A percentile compares a stretch with the other conserved stretches of the same genome.
These are phyloP conservation scores for Heteromormyrus szaboi DNA, from an alignment of 2,797 vertebrate species.

Conservation along the genomic window DNA sequence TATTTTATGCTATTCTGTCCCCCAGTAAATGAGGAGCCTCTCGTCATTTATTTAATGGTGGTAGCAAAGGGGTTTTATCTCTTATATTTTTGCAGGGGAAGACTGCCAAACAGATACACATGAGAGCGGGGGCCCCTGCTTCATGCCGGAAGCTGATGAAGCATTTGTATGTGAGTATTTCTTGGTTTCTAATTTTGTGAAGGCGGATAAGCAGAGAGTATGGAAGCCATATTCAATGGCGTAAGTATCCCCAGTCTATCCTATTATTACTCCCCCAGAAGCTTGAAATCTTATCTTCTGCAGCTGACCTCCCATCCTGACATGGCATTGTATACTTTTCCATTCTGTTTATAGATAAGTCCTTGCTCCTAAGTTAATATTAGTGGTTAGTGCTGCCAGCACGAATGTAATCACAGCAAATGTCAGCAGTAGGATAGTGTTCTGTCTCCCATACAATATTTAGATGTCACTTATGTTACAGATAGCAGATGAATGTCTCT, in stretches of 20 bases:
- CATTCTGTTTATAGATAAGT: background rate
- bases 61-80: no score
- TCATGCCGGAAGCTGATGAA: constrained; percentile 53
- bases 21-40: constrained; percentile 16
- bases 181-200: constrained; percentile 66
- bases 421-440: background rate
- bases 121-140: constrained; percentile 61
- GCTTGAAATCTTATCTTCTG: background rate
- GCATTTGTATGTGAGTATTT: constrained; percentile 68
- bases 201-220: constrained; percentile 65
- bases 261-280: background rate
- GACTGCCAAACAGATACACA: constrained; percentile 61
- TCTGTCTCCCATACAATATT: background rate
- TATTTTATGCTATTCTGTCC: background rate
- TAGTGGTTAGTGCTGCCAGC: background rate
- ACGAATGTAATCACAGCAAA: background rate
- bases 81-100: constrained; percentile 43
- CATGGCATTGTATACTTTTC: background rate
- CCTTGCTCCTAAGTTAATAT: background rate
- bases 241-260: background rate
- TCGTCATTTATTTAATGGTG: background rate
- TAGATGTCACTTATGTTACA: background rate
- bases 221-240: background rate
- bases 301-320: background rate
- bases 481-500: background rate